Base-by-base conservation (phyloP, 2,888 invertebrate species). In the Dexiosoma caninum region DNA sequence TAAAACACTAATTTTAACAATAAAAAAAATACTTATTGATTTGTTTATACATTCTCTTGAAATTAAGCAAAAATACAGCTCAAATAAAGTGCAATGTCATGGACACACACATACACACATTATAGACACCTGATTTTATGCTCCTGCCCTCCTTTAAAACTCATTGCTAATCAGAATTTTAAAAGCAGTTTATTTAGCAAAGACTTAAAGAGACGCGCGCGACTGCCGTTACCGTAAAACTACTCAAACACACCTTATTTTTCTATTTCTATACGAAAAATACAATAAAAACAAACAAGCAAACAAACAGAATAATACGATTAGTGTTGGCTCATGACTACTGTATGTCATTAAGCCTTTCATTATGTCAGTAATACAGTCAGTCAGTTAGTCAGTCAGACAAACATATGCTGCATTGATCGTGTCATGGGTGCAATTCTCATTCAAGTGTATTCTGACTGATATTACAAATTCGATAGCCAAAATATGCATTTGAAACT, bases 341-440 rank as follows among this genome's bases (percentile, higher is more conserved):
- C 77, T 70, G 70, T 64, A 14, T 64, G 44, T 49, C 57, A 66
- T 40, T 53, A 53, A 67, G 40, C 46, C 30, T 37, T n/a, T 30
- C 27, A 66, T 21, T 2, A 35, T 46, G 9, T 27, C 9, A 51
- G 46, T 51, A 14, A 60, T 10, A 14, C 37, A 51, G 60, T 10
- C 57, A 53, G 14, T 46, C 12, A 42, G 51, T 40, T 10, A 57
- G 35, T 44, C 8, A 53, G 44, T 19, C n/a, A 64, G 23, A 4
- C 32, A 32, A 62, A 35, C 44, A 53, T 27, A 27, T 6, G 27
- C 6, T 42, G 16, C 44, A 49, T 49, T 74, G 81, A 77, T 67
- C 81, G 74, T 81, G 77, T 69, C 81, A 77, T 72, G 77, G 67
- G 23, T 76, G 69, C 30, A 35, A 57, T 77, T 57, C 49, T 49